Evolutionary conservation across 2,113 vertebrate genomes (phyloP), one percentile per base, ranked within the genome.

Genomic region (Herpailurus yagouaroundi): DNA sequence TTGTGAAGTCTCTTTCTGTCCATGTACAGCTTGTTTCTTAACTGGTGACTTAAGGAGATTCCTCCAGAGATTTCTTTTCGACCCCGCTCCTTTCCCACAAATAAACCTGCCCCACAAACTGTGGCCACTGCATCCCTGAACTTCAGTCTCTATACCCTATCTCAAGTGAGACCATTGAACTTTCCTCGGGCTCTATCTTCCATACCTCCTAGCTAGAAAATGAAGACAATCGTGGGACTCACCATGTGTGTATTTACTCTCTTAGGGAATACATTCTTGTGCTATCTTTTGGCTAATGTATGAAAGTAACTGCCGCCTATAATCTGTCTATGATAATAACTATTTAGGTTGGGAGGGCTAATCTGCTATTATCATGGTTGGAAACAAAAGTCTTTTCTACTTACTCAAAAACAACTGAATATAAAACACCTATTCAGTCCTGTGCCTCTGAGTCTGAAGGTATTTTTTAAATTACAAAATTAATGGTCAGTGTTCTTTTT

Each of bases 351-450:
- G 57, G 21, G 33, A 92, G 77, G 31, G 33, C 52, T 77, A 57
- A 55, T 73, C 13, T 83, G 27, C 41, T 77, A 8, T 63, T 21
- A 86, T 77, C 11, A 31, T n/a, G 31, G 27, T 41, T 93, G 33
- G n/a, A 95, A 96, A 25, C 45, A 89, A 84, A 93, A 84, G 31
- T 45, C 33, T 79, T 88, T 91, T 36, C 41, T 83, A 27, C 31
- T 84, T n/a, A 57, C 79, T 90, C 57, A 57, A n/a, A 91, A 25
- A 63, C 4, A 89, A 73, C 4, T 89, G 66, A 89, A 80, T 74
- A 50, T 71, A 81, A 31, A 93, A 63, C 3, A 21, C n/a, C 9
- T 71, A 0, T 92, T 92, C 0, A 2, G 71, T 48, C 13, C 27
- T 94, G 4, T 82, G 14, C n/a, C 36, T 97, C 57, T 48, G 64